A percentile compares a stretch with the other conserved stretches of the same genome.
phyloP scores from a whole-genome alignment of 2,797 vertebrate genomes.

The Numenius phaeopus region DNA sequence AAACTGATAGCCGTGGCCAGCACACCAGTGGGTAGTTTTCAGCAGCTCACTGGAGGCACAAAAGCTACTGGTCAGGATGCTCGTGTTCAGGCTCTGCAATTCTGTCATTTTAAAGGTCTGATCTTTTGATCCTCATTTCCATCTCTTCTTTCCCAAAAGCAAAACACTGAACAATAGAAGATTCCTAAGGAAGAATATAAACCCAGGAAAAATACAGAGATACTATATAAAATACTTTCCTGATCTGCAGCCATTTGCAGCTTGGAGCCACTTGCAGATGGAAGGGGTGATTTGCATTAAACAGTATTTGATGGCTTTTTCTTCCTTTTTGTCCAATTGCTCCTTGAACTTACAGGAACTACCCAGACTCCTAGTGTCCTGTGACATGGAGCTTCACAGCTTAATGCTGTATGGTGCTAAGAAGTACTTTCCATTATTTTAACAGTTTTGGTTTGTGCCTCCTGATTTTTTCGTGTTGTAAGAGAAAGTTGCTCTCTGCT shows the following conservation, averaged over 20 bases:
- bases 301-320: not conserved
- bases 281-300: not conserved
- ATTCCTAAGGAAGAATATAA: not conserved
- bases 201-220: not conserved
- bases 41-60: not conserved
- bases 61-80: not conserved
- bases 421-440: not conserved
- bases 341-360: not conserved
- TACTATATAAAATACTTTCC: not conserved
- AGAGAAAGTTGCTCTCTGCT: not conserved
- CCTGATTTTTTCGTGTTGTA: not conserved
- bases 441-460: not conserved
- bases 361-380: not conserved
- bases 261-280: not conserved
- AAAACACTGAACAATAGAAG: not conserved
- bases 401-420: rapidly evolving
- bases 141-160: not conserved
- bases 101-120: not conserved
- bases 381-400: not conserved
- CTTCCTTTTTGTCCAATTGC: not conserved
- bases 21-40: not conserved
- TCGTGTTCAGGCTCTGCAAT: not conserved
- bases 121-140: not conserved
- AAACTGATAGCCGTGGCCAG: rapidly evolving
- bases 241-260: not conserved